Conservation (phyloP, 2,113 vertebrate genomes). For the Callaeas wilsoni region DNA sequence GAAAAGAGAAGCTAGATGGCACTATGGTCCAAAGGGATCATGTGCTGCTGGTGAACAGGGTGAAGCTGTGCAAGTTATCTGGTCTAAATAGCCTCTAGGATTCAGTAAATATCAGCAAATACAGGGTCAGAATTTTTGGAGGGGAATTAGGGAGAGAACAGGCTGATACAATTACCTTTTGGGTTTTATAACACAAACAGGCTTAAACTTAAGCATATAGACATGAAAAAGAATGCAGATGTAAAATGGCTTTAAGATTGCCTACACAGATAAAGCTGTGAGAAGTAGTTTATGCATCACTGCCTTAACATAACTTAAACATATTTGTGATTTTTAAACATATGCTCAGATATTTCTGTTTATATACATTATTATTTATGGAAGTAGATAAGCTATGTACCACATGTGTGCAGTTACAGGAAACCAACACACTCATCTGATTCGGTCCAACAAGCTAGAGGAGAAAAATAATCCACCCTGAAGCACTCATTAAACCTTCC, state of each 20-base stretch:
- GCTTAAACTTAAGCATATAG: neutral
- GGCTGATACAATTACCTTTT: neutral
- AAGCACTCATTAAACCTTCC: neutral
- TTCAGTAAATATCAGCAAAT: neutral
- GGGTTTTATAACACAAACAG: neutral
- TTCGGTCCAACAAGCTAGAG: neutral
- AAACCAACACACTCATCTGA: neutral
- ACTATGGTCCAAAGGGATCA: constrained; percentile 46
- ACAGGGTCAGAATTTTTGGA: neutral
- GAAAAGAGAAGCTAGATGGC: constrained; percentile 67
- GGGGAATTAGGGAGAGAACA: neutral
- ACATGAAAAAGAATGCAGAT: neutral
- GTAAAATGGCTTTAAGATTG: neutral
- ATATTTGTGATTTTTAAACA: neutral
- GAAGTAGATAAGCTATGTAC: neutral
- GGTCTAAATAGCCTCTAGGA: neutral
- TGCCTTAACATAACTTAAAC: neutral
- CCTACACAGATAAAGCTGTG: neutral
- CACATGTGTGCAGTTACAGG: neutral
- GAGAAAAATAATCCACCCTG: neutral
- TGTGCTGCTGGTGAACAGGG: neutral
- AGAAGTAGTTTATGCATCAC: neutral
- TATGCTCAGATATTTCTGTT: neutral
- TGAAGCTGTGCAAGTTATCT: neutral
- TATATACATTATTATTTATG: neutral